Percentiles rank a stretch among this genome's conserved stretches.
Evolutionary conservation across 2,113 vertebrate species (phyloP).

Genomic region (Microcebus tavaratra): DNA sequence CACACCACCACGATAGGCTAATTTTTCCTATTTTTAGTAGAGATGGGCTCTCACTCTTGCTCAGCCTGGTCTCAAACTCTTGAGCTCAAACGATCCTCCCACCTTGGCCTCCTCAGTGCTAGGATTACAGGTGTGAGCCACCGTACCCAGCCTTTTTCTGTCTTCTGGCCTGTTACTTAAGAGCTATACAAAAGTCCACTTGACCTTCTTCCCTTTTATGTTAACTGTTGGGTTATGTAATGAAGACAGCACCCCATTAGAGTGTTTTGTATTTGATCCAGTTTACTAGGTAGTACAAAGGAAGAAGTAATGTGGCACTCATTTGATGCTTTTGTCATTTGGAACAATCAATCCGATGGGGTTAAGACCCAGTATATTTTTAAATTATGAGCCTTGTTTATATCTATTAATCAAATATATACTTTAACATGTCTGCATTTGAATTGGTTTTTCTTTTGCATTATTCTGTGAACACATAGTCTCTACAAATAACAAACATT

Average conservation of each 20-base stretch:
- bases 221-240: neutral
- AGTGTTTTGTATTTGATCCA: neutral
- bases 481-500: conserved; percentile 40
- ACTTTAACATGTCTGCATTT: conserved; percentile 13
- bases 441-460: neutral
- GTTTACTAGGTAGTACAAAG: neutral
- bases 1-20: no score
- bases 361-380: neutral
- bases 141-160: neutral
- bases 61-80: no score
- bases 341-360: neutral
- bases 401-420: neutral
- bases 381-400: conserved; percentile 38
- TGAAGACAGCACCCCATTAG: neutral
- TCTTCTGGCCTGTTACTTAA: conserved; percentile 27
- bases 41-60: no score
- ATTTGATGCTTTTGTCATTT: conserved; percentile 12
- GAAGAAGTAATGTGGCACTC: neutral
- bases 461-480: neutral
- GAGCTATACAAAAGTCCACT: conserved; percentile 9
- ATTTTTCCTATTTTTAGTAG: no score
- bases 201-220: conserved; percentile 22
- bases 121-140: no score
- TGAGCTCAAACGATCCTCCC: no score
- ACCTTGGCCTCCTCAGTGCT: no score